A percentile compares a stretch with the other conserved stretches of the same genome.
phyloP scores from a whole-genome alignment of 2,888 invertebrate species.

The Drosophila peninsularis region DNA sequence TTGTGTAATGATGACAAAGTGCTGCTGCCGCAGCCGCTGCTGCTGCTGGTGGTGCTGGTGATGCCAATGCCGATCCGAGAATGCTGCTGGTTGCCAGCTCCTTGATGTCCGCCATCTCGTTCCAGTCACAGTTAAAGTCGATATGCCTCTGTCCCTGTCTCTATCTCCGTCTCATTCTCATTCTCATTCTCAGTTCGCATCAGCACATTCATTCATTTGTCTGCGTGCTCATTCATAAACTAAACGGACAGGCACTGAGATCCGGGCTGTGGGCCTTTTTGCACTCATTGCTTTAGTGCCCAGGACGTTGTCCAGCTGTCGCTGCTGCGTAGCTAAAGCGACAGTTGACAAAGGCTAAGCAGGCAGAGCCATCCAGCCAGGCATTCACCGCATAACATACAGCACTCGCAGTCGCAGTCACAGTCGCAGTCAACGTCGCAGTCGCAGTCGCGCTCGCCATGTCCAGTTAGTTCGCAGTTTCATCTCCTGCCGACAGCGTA shows the following conservation, averaged over 20 bases:
- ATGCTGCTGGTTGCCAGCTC: conserved; percentile 20
- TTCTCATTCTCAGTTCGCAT: conserved; percentile 44
- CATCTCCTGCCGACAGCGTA: conserved; percentile 64
- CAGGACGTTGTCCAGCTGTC: conserved; percentile 56
- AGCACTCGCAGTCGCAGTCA: not conserved
- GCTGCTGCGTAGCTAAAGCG: conserved; percentile 67
- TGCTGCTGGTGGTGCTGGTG: too few relatives aligned
- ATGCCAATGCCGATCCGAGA: conserved; percentile 9
- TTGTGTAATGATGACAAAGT: conserved; percentile 77
- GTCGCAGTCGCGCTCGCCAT: conserved; percentile 4
- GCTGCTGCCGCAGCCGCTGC: conserved; percentile 55
- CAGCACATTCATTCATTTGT: conserved; percentile 71
- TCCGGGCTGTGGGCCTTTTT: conserved; percentile 11
- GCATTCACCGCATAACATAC: too few relatives aligned
- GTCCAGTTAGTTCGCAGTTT: conserved; percentile 57
- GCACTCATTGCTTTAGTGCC: conserved; percentile 17
- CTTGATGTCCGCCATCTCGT: conserved; percentile 48
- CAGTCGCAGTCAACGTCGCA: conserved; percentile 28
- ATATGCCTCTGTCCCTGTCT: conserved; percentile 5
- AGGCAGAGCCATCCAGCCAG: conserved; percentile 54
- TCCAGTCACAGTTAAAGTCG: conserved; percentile 27
- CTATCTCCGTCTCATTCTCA: conserved; percentile 13
- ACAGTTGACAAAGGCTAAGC: conserved; percentile 77
- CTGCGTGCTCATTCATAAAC: conserved; percentile 71
- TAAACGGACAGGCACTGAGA: conserved; percentile 51